Evolutionary conservation across 1,140 invertebrate species (phyloP), one percentile per base, ranked within the genome.

Genomic region (Listronotus oregonensis): DNA sequence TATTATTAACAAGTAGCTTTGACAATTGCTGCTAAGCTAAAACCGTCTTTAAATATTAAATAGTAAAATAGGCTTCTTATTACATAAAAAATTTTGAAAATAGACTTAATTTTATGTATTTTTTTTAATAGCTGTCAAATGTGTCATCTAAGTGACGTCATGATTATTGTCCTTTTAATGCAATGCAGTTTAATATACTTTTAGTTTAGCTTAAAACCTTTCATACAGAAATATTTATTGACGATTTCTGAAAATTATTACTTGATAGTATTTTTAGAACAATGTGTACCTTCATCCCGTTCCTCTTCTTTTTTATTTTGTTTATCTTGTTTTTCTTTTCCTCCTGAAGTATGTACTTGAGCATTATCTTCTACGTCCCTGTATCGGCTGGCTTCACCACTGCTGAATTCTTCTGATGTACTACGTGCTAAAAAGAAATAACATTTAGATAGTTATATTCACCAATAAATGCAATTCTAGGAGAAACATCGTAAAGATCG

Each of bases 361-460:
- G 75, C 72, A 59, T 79, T 73, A 49, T 89, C 87, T 47, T 89
- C 88, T 67, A 83, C 83, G 70, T 89, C 86, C 70, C 85, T 85
- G 73, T 85, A 86, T 14, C 66, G 31, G 63, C 85, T 84, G 65
- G 86, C 83, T 69, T 91, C 90, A 37, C 87, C 89, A 75, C 88
- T 91, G 74, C 89, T 91, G 73, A 93, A 92, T 75, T 94, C 92
- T 77, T 94, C 92, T 63, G 92, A 93, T 80, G 91, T 92, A 81
- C 90, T 93, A 71, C 91, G 85, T 70, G 91, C 91, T 93, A 78
- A 27, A 81, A 81, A 78, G n/a, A 54, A 61, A 56, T 12, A 46
- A 54, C 5, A 40, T 51, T 40, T 31, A 1, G 6, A 61, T 58
- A 50, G n/a, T 32, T 32, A 37, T 6, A 49, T 15, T 59, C 27